These are phyloP conservation scores for Andrena praecox DNA, from an alignment of 2,888 invertebrate species.

Conservation along the genomic window DNA sequence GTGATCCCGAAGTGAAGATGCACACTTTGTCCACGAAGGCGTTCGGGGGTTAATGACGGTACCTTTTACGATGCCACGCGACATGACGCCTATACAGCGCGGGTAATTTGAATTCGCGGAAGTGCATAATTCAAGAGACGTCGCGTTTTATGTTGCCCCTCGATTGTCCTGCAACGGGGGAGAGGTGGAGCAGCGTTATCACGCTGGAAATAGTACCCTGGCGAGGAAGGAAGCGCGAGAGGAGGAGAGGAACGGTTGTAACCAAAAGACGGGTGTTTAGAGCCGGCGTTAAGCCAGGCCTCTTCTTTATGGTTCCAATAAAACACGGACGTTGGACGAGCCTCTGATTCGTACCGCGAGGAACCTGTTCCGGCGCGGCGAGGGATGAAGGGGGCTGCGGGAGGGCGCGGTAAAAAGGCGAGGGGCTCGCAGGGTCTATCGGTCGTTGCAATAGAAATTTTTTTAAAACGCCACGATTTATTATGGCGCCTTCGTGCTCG, in stretches of 20 bases:
- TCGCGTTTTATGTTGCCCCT: slow-evolving; percentile 44
- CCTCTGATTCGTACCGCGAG: slow-evolving; percentile 33
- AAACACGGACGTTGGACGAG: slow-evolving; percentile 48
- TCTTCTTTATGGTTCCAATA: slow-evolving; percentile 58
- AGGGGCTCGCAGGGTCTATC: slow-evolving; percentile 8
- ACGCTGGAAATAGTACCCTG: neutral
- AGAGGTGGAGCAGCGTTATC: neutral
- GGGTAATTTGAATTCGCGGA: slow-evolving; percentile 56
- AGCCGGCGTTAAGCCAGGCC: slow-evolving; percentile 44
- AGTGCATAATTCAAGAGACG: slow-evolving; percentile 38
- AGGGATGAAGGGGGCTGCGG: neutral
- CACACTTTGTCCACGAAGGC: neutral
- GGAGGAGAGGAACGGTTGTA: neutral
- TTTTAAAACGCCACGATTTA: slow-evolving; percentile 59
- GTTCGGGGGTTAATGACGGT: slow-evolving; percentile 51
- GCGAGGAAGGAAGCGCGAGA: neutral
- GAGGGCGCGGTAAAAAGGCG: slow-evolving; percentile 24
- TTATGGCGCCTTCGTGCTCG: slow-evolving; percentile 56
- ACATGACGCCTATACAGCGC: slow-evolving; percentile 39
- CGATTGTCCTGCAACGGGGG: neutral
- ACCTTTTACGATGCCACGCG: slow-evolving; percentile 54
- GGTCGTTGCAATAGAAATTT: slow-evolving; percentile 42
- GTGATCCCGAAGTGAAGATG: slow-evolving; percentile 1
- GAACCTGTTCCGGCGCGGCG: slow-evolving; percentile 59
- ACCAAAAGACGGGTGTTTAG: slow-evolving; percentile 48